Percentiles rank a stretch among this genome's conserved stretches.
Evolutionary conservation across 2,888 invertebrate genomes (phyloP).

Genomic region (Rambutsinella grinnellia): DNA sequence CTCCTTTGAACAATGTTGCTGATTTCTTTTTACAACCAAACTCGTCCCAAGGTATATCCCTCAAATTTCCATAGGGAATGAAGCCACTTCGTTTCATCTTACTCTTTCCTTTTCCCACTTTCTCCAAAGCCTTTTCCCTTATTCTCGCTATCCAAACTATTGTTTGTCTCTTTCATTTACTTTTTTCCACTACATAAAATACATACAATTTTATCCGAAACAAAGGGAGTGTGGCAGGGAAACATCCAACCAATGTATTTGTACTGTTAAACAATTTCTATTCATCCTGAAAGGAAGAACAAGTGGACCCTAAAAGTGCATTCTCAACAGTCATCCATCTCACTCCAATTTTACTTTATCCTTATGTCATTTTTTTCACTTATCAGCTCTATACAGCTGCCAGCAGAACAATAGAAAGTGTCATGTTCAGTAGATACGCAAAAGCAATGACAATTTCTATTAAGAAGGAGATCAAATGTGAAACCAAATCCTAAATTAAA

Average conservation of each 20-base stretch:
- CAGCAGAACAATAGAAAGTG: too few species aligned
- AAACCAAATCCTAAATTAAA: too few species aligned
- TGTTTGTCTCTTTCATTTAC: constrained; percentile 39
- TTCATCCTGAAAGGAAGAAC: not conserved
- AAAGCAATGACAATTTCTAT: too few species aligned
- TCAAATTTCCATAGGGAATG: constrained; percentile 52
- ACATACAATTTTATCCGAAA: not conserved
- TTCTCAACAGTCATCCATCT: not conserved
- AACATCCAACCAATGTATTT: too few species aligned
- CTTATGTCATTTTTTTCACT: too few species aligned
- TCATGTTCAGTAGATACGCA: too few species aligned
- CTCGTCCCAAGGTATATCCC: constrained; percentile 51
- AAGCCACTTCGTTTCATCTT: constrained; percentile 42
- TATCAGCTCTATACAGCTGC: too few species aligned
- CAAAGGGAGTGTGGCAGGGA: not conserved
- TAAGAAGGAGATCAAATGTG: too few species aligned
- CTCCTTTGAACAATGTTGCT: constrained; percentile 39
- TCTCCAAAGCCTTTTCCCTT: not conserved
- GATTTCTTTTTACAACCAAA: constrained; percentile 43
- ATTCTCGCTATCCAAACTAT: not conserved
- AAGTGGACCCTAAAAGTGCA: not conserved
- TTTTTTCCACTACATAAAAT: constrained; percentile 7
- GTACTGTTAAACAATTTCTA: too few species aligned
- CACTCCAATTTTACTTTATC: not conserved
- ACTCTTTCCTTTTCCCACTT: constrained; percentile 10